phyloP scores from a whole-genome alignment of 2,888 invertebrate genomes.

The Galerucella nymphaeae region DNA sequence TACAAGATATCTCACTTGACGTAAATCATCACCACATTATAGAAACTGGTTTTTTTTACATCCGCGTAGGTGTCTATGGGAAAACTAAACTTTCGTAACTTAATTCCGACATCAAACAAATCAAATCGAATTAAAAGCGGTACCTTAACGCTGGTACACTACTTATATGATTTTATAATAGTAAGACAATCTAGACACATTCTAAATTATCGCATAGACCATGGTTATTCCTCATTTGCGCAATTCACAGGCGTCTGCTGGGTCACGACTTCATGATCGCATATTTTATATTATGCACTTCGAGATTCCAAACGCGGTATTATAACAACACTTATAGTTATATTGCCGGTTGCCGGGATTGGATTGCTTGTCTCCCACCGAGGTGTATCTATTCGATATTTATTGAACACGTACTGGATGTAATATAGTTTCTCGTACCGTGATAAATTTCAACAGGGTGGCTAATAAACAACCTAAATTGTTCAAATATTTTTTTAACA shows the following conservation, averaged over 20 bases:
- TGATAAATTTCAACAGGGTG: conserved; percentile 25
- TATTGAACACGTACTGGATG: conserved; percentile 44
- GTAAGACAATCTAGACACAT: conserved; percentile 33
- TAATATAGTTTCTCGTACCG: conserved; percentile 18
- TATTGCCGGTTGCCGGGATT: conserved; percentile 41
- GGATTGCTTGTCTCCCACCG: conserved; percentile 55
- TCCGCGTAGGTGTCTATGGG: conserved; percentile 15
- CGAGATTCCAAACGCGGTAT: conserved; percentile 23
- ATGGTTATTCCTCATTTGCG: conserved; percentile 49
- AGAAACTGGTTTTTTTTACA: neutral
- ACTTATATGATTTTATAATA: conserved; percentile 31
- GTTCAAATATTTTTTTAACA: neutral
- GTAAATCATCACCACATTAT: neutral
- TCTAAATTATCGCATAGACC: conserved; percentile 31
- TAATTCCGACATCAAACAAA: conserved; percentile 24
- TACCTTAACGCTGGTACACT: conserved; percentile 27
- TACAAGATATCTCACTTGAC: neutral
- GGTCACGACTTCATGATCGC: conserved; percentile 58
- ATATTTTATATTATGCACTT: conserved; percentile 50
- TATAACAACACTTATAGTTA: conserved; percentile 51
- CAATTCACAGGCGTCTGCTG: conserved; percentile 54
- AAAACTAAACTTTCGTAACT: conserved; percentile 11
- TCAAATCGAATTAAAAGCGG: conserved; percentile 23
- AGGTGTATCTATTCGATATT: conserved; percentile 48
- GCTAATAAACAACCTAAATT: neutral